phyloP scores from a whole-genome alignment of 1,140 invertebrate species.

The Penaeus vannamei region DNA sequence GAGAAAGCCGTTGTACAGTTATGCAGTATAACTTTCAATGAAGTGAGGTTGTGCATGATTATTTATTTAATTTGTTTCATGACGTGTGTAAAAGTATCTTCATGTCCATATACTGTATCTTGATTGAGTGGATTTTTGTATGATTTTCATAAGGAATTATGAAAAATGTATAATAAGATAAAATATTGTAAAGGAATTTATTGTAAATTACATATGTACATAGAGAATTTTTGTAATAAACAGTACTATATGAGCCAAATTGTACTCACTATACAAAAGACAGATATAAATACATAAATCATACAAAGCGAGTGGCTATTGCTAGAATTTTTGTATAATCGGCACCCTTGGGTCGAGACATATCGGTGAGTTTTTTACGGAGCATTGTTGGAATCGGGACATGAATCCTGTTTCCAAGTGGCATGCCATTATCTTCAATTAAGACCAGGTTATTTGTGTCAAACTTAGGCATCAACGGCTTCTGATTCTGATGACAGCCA shows the following conservation, averaged over 20 bases:
- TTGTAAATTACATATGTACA: no score
- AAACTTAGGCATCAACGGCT: constrained; percentile 88
- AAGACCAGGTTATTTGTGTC: constrained; percentile 98
- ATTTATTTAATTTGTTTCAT: constrained; percentile 1
- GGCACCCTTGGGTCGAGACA: constrained; percentile 85
- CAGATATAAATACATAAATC: constrained; percentile 65
- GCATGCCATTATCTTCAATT: constrained; percentile 94
- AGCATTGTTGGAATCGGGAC: constrained; percentile 95
- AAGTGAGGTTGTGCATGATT: not conserved
- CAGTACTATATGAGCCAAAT: no score
- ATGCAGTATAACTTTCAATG: no score
- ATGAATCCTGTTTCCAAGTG: constrained; percentile 93
- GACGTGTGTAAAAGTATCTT: not conserved
- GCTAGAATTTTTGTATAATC: constrained; percentile 96
- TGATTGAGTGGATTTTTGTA: no score
- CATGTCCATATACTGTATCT: no score
- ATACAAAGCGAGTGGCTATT: constrained; percentile 94
- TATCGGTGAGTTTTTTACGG: constrained; percentile 88
- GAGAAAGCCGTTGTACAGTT: no score
- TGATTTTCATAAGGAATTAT: no score
- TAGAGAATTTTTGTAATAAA: no score
- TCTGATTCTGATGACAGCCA: constrained; percentile 89
- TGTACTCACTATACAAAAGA: no score
- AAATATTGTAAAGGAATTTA: no score
- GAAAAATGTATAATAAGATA: no score